Evolutionary conservation across 2,888 invertebrate genomes (phyloP).

Genomic region (Cerceris rybyensis): DNA sequence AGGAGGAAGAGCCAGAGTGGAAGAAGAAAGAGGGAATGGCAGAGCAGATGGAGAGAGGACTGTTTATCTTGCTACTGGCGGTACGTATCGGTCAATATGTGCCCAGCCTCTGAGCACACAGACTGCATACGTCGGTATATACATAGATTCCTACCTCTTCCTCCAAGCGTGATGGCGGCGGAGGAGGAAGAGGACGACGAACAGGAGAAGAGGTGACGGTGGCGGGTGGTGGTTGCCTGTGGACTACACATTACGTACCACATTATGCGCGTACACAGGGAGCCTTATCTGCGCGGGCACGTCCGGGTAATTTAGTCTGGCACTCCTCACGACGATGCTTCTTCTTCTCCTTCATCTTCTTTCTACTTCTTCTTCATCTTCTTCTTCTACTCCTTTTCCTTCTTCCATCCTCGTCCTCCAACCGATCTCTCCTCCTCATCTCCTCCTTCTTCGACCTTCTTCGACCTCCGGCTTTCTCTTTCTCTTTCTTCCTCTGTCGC

Average conservation of each 20-base stretch:
- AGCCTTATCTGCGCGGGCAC: conserved; percentile 74
- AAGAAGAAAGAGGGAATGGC: conserved; percentile 23
- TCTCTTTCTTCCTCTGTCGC: background rate
- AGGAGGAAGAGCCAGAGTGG: conserved; percentile 1
- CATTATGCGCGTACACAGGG: conserved; percentile 75
- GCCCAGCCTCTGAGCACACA: conserved; percentile 75
- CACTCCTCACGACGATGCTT: conserved; percentile 64
- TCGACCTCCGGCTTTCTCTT: background rate
- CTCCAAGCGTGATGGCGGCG: conserved; percentile 57
- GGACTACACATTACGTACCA: conserved; percentile 73
- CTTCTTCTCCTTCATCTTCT: conserved; percentile 36
- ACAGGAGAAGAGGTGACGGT: conserved; percentile 9
- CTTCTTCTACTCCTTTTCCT: conserved; percentile 11
- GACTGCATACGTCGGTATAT: conserved; percentile 71
- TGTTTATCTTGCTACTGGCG: conserved; percentile 78
- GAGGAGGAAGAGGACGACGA: conserved; percentile 8
- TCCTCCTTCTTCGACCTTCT: background rate
- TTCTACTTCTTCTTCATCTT: conserved; percentile 17
- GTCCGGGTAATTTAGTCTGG: conserved; percentile 71
- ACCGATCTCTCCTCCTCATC: conserved; percentile 3
- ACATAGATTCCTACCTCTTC: conserved; percentile 65
- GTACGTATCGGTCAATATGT: conserved; percentile 79
- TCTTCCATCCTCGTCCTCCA: background rate
- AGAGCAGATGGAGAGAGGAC: conserved; percentile 63
- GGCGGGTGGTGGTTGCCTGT: conserved; percentile 61